These are phyloP conservation scores for Peromyscus melanophrys DNA, from an alignment of 2,797 vertebrate species.

Conservation along the genomic window DNA sequence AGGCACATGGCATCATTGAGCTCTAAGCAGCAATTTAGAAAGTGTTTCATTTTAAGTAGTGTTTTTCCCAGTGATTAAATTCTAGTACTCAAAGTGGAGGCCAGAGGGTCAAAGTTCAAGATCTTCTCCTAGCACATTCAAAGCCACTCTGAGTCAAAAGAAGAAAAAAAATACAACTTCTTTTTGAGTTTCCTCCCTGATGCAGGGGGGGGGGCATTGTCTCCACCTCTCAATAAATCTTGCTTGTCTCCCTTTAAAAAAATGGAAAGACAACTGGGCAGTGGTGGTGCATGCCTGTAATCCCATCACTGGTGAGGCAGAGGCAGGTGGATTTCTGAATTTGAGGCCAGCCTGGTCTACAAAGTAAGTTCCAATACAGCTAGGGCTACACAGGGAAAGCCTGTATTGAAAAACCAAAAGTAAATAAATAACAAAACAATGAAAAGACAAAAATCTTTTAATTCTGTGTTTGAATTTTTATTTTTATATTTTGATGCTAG, in stretches of 20 bases:
- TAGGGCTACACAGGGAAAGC: too few relatives aligned
- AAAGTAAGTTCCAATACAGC: too few relatives aligned
- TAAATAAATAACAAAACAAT: too few relatives aligned
- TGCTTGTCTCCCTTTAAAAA: neutral
- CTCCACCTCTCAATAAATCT: neutral
- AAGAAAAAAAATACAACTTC: neutral
- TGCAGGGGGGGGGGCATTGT: neutral
- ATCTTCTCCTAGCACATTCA: neutral
- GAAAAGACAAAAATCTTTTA: neutral
- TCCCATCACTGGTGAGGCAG: too few relatives aligned
- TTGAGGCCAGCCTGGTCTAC: too few relatives aligned
- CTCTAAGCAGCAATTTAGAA: constrained; percentile 2
- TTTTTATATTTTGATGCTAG: neutral
- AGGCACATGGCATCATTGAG: neutral
- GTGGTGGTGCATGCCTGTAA: too few relatives aligned
- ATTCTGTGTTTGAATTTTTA: neutral
- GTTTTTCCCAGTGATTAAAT: constrained; percentile 19
- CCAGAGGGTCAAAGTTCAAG: neutral
- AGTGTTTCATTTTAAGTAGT: constrained; percentile 16
- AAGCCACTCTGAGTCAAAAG: neutral
- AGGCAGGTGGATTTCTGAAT: too few relatives aligned
- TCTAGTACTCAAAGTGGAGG: neutral
- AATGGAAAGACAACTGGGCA: too few relatives aligned
- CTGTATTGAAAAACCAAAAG: too few relatives aligned
- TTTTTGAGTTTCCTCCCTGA: neutral